Evolutionary conservation across 2,888 invertebrate species (phyloP).

Genomic region (Acleris holmiana): DNA sequence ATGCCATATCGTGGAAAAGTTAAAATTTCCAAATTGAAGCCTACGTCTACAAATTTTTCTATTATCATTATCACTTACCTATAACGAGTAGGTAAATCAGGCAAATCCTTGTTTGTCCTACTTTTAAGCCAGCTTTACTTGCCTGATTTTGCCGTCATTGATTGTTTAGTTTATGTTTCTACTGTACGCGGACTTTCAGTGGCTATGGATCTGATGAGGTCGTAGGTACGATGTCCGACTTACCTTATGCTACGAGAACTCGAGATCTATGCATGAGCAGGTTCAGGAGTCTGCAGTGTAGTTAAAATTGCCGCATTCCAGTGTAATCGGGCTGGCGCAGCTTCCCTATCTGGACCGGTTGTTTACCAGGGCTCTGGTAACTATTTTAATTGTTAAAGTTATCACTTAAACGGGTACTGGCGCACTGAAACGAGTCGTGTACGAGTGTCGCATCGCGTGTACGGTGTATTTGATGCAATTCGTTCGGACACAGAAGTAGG

Average conservation of each 20-base stretch:
- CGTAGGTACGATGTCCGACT: conserved; percentile 43
- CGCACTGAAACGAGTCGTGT: conserved; percentile 57
- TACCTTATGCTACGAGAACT: conserved; percentile 66
- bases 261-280: conserved; percentile 74
- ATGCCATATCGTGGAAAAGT: too few species aligned
- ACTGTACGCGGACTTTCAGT: not conserved
- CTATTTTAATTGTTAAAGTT: conserved; percentile 51
- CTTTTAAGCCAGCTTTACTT: not conserved
- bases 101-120: too few species aligned
- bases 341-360: conserved; percentile 79
- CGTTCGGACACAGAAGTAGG: conserved; percentile 57
- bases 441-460: conserved; percentile 61
- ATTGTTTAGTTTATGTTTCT: not conserved
- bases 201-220: not conserved
- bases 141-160: not conserved
- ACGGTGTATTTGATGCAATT: conserved; percentile 61
- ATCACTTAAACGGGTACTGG: conserved; percentile 74
- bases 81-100: too few species aligned
- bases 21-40: too few species aligned
- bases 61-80: too few species aligned
- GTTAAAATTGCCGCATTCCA: conserved; percentile 84
- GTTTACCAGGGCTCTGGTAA: conserved; percentile 54
- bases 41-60: too few species aligned
- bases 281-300: conserved; percentile 78
- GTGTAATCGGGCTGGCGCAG: conserved; percentile 77